Evolutionary conservation across 2,888 invertebrate genomes (phyloP).

Genomic region (Stratiomys singularior): DNA sequence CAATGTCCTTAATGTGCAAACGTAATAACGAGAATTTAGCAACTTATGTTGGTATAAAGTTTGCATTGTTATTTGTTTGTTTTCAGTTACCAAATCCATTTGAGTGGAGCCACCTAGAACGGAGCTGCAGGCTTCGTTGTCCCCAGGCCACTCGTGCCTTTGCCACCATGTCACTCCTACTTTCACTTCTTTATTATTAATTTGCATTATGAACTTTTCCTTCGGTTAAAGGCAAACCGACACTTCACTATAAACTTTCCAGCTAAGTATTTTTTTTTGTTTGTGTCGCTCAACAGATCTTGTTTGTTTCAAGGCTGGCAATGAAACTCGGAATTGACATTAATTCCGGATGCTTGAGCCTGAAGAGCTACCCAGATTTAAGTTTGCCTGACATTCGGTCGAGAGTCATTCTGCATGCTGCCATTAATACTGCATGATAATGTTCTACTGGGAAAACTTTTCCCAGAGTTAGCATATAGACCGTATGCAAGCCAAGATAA

Average conservation of each 20-base stretch:
- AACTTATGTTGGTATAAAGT: background rate
- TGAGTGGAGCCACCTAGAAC: background rate
- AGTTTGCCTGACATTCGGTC: background rate
- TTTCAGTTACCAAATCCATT: background rate
- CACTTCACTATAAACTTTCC: background rate
- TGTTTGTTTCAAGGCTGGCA: background rate
- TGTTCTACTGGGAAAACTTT: background rate
- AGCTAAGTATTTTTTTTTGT: background rate
- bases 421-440: background rate
- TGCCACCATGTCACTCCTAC: background rate
- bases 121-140: background rate
- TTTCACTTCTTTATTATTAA: background rate
- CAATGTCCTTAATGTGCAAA: background rate
- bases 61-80: background rate
- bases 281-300: background rate
- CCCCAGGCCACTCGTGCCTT: no score
- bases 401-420: background rate
- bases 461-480: no score
- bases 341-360: background rate
- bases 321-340: constrained; percentile 2
- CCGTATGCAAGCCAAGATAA: no score
- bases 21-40: background rate
- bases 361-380: background rate
- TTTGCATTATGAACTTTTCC: background rate
- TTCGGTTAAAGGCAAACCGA: background rate